These are phyloP conservation scores for Ophioninae sp. DNA, from an alignment of 2,888 invertebrate species.

Conservation along the genomic window DNA sequence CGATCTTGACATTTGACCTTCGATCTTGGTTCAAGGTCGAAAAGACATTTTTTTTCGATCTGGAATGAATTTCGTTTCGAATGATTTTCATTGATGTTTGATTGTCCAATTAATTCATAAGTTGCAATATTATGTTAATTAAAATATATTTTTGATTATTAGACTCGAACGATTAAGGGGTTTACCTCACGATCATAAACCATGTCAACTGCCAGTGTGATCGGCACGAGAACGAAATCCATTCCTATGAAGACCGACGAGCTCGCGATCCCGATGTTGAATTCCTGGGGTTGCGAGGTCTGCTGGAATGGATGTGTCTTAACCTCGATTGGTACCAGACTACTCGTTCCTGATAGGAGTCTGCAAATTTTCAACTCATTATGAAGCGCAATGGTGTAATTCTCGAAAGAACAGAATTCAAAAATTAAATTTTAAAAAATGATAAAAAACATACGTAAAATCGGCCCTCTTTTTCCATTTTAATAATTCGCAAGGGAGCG, in stretches of 20 bases:
- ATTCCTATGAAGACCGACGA: conserved; percentile 91
- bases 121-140: no score
- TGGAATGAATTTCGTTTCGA: no score
- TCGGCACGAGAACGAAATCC: conserved; percentile 90
- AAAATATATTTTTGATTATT: no score
- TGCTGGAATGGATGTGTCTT: conserved; percentile 88
- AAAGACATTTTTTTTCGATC: no score
- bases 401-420: background rate
- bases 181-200: conserved; percentile 92
- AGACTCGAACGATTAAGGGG: background rate
- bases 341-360: conserved; percentile 78
- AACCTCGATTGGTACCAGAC: conserved; percentile 84
- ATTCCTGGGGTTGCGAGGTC: conserved; percentile 88
- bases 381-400: background rate
- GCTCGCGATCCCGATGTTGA: conserved; percentile 87
- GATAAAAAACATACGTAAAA: no score
- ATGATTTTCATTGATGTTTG: no score
- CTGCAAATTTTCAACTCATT: conserved; percentile 62
- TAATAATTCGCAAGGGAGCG: background rate
- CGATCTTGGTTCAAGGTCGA: no score
- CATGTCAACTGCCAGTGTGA: conserved; percentile 89
- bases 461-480: no score
- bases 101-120: no score
- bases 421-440: background rate
- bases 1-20: no score